Evolutionary conservation across 1,140 invertebrate species (phyloP), one percentile per base, ranked within the genome.

Genomic region (Micrasema minimum): DNA sequence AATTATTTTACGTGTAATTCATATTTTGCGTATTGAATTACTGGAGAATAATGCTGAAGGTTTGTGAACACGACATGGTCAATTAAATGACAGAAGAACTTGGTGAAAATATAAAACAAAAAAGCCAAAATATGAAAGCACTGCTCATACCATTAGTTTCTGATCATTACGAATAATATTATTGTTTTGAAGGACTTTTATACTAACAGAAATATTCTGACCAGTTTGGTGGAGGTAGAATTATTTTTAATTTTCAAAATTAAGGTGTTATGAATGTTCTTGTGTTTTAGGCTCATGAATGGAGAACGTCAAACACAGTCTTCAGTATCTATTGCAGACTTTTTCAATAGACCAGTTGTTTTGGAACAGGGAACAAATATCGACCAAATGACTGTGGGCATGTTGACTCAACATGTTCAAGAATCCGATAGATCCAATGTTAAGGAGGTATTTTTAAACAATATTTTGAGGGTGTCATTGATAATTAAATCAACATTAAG

Each of bases 401-500:
- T 92, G 43, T 82, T 87, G 1, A 87, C 84, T n/a, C 90, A 91
- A 72, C 80, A 79, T 11, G 79, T 84, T 20, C 87, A 88, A 79
- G 87, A 86, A 75, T 84, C 88, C 76, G 90, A 91, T 77, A 77
- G 85, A 5, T 80, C 82, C 75, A 83, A 87, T 65, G 80, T 84
- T 26, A 74, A 87, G 23, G 88, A 90, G 76, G 88, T 90, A 79
- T 83, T 23, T 51, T 51, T 7, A 51, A n/a, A n/a, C n/a, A n/a
- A n/a, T n/a, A n/a, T n/a, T n/a, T n/a, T n/a, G n/a, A n/a, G n/a
- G n/a, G n/a, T n/a, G n/a, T n/a, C n/a, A n/a, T n/a, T n/a, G n/a
- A n/a, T n/a, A n/a, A n/a, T n/a, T n/a, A n/a, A n/a, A n/a, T n/a
- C n/a, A n/a, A n/a, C n/a, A n/a, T n/a, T n/a, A n/a, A n/a, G n/a